Evolutionary conservation across 2,797 vertebrate genomes (phyloP).

Genomic region (Threskiornis aethiopicus): DNA sequence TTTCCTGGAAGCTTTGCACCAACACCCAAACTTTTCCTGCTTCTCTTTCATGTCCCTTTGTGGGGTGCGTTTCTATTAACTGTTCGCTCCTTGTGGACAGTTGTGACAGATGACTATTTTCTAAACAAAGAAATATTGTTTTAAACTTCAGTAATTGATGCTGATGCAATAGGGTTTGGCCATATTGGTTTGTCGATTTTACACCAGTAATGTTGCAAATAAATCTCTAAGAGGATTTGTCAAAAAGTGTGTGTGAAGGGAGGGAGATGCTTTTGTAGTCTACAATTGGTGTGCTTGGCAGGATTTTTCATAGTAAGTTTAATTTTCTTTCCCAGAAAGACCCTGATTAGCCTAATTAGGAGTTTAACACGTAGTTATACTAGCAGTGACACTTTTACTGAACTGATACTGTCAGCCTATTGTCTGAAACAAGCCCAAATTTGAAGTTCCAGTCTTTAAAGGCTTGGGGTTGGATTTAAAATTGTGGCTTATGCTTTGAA

Average conservation of each 20-base stretch:
- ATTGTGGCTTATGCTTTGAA: not conserved
- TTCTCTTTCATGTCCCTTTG: not conserved
- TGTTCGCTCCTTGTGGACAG: not conserved
- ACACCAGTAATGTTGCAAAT: not conserved
- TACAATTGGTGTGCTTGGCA: not conserved
- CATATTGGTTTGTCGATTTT: not conserved
- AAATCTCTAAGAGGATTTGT: not conserved
- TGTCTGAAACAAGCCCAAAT: not conserved
- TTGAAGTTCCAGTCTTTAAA: not conserved
- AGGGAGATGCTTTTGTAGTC: not conserved
- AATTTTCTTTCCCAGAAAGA: not conserved
- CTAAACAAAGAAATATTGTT: not conserved
- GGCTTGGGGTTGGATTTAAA: not conserved
- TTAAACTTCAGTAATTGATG: not conserved
- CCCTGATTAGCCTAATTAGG: not conserved
- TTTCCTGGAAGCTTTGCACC: conserved; percentile 32
- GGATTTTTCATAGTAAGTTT: not conserved
- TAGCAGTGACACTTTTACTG: not conserved
- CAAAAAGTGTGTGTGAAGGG: not conserved
- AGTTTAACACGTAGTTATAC: not conserved
- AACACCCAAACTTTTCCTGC: conserved; percentile 1
- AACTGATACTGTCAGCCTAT: not conserved
- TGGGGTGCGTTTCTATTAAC: not conserved
- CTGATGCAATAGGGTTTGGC: not conserved
- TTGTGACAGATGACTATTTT: not conserved